Conservation (phyloP, 2,113 vertebrate species). For the Podarcis cretensis region DNA sequence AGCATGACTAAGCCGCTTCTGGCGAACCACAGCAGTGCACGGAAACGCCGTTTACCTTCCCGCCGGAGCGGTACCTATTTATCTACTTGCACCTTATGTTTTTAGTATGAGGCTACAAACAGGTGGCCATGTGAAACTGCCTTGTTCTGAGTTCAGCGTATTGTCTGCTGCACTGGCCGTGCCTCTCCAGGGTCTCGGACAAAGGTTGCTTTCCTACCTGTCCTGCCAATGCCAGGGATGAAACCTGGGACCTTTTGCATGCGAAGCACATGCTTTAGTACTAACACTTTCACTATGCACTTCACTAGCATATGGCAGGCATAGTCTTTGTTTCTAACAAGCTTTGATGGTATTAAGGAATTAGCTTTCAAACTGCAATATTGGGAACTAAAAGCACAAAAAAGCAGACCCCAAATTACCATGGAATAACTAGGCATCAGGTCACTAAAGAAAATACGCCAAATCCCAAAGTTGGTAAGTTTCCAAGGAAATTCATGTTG, state of each 20-base stretch:
- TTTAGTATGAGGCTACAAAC: neutral
- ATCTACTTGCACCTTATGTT: neutral
- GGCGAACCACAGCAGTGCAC: too few relatives aligned
- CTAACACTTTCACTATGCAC: neutral
- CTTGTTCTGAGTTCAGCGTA: neutral
- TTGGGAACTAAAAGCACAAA: neutral
- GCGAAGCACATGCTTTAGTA: neutral
- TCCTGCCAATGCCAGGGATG: neutral
- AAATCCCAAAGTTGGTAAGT: neutral
- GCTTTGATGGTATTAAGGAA: neutral
- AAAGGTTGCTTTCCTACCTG: neutral
- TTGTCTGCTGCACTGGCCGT: neutral
- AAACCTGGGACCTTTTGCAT: too few relatives aligned
- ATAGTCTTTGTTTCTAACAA: constrained; percentile 1
- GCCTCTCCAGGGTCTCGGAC: neutral
- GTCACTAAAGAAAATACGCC: neutral
- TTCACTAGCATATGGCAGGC: neutral
- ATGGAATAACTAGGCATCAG: neutral
- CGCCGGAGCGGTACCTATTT: too few relatives aligned
- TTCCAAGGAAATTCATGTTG: neutral
- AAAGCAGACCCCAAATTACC: neutral
- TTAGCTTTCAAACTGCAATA: neutral
- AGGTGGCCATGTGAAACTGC: neutral
- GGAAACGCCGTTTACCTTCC: too few relatives aligned
- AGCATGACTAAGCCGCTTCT: too few relatives aligned